These are phyloP conservation scores for Rhagonycha fulva DNA, from an alignment of 2,888 invertebrate genomes.

Conservation along the genomic window DNA sequence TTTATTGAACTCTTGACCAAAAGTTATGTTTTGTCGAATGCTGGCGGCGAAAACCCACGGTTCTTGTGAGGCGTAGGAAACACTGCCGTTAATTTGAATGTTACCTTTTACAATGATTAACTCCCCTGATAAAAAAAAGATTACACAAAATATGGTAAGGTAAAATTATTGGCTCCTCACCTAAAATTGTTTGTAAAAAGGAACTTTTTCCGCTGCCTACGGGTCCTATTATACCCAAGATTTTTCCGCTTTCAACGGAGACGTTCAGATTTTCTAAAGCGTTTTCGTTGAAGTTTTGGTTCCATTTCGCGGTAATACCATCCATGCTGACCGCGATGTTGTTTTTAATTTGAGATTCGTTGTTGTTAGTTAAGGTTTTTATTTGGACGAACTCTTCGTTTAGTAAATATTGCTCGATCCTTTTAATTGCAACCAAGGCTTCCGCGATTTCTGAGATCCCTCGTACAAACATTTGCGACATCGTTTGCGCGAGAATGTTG, in stretches of 20 bases:
- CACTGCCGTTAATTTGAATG: constrained; percentile 64
- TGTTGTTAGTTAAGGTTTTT: constrained; percentile 37
- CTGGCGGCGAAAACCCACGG: constrained; percentile 83
- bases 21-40: constrained; percentile 84
- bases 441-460: constrained; percentile 57
- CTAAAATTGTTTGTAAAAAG: constrained; percentile 71
- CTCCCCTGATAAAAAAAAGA: constrained; percentile 59
- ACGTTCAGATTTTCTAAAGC: constrained; percentile 47
- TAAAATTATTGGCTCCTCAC: constrained; percentile 60
- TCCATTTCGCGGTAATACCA: constrained; percentile 51
- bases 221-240: constrained; percentile 62
- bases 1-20: constrained; percentile 70
- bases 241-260: constrained; percentile 42
- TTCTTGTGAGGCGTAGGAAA: constrained; percentile 82
- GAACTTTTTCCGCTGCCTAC: constrained; percentile 70
- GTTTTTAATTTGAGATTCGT: constrained; percentile 36
- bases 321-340: constrained; percentile 43
- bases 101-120: constrained; percentile 63
- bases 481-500: constrained; percentile 59
- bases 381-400: constrained; percentile 47
- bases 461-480: constrained; percentile 62
- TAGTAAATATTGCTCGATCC: constrained; percentile 52
- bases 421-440: constrained; percentile 54
- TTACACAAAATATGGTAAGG: background rate
- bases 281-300: constrained; percentile 43